Evolutionary conservation across 2,113 vertebrate species (phyloP).

Genomic region (Cricetomys ansorgei): DNA sequence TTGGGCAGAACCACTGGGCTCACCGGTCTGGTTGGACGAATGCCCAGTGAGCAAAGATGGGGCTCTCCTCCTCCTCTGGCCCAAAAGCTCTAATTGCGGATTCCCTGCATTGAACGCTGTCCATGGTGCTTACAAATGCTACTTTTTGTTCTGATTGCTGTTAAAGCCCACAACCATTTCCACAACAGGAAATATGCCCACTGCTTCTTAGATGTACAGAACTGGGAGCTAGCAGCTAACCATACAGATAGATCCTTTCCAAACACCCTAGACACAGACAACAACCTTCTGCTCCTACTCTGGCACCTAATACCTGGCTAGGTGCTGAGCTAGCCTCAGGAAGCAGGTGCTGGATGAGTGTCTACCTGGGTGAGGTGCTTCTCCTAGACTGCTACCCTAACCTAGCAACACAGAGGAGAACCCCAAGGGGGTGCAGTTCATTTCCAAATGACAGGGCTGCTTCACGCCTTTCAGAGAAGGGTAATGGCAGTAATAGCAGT

Average conservation of each 20-base stretch:
- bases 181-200: not conserved
- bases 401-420: not conserved
- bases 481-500: not conserved
- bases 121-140: not conserved
- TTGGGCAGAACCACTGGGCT: too few relatives aligned
- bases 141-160: not conserved
- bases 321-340: not conserved
- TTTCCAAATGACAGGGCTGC: not conserved
- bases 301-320: not conserved
- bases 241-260: not conserved
- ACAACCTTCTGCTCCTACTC: not conserved
- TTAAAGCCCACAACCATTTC: not conserved
- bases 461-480: not conserved
- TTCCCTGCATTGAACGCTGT: not conserved
- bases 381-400: not conserved
- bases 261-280: not conserved
- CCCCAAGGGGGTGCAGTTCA: rapidly evolving
- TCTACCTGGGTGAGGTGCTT: rapidly evolving
- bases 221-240: too few relatives aligned
- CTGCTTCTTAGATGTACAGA: not conserved
- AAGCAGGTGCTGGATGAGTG: too few relatives aligned
- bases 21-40: not conserved
- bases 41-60: not conserved
- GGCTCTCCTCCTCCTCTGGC: not conserved
- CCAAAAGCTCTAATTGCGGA: rapidly evolving